Conservation (phyloP, 2,113 vertebrate species). For the Sminthopsis crassicaudata region DNA sequence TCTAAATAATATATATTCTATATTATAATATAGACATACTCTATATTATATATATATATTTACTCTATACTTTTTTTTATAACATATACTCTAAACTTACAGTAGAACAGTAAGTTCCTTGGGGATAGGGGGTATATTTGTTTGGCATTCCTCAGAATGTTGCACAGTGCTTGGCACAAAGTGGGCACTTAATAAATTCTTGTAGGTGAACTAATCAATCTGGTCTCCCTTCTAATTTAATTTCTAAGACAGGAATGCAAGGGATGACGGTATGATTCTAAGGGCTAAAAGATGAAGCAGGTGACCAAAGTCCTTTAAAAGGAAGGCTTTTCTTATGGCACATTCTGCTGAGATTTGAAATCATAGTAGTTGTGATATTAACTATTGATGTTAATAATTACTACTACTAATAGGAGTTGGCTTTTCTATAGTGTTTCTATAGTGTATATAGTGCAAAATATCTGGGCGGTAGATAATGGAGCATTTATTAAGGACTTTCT, state of each 20-base stretch:
- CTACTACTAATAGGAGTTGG: background rate
- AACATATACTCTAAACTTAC: background rate
- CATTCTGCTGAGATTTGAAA: background rate
- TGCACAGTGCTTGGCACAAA: background rate
- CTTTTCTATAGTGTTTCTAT: background rate
- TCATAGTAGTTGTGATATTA: background rate
- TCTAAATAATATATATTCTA: background rate
- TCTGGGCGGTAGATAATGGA: background rate
- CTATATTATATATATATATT: no score
- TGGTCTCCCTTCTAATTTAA: background rate
- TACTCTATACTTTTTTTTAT: no score
- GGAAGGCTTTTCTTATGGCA: background rate
- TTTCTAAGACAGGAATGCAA: background rate
- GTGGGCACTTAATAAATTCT: background rate
- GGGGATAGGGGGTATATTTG: background rate
- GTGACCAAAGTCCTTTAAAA: background rate
- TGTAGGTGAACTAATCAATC: background rate
- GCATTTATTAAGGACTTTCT: background rate
- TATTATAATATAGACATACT: no score
- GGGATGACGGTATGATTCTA: background rate
- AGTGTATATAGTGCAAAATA: background rate
- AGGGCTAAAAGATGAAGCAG: background rate
- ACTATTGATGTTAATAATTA: background rate
- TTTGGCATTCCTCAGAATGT: background rate
- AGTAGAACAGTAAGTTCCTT: background rate